phyloP scores from a whole-genome alignment of 2,888 invertebrate genomes.

The Drosophila cyrtoloma region DNA sequence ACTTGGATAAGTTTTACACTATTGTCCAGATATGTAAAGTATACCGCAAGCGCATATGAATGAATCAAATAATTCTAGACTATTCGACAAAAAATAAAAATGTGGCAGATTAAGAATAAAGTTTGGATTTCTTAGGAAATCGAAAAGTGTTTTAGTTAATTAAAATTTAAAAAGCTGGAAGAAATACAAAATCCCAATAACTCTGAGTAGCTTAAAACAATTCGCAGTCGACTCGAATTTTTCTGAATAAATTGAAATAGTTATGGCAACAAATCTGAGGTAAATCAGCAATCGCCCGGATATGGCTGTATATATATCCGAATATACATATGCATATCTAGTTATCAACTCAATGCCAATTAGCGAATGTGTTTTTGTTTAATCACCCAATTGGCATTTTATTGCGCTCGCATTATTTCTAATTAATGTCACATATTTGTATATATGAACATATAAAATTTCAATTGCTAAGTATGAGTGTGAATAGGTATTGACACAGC shows the following conservation, averaged over 20 bases:
- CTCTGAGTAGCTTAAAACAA: not conserved
- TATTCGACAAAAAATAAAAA: not conserved
- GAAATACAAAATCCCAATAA: no score
- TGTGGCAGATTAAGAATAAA: not conserved
- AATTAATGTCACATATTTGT: constrained; percentile 7
- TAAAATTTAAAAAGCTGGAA: no score
- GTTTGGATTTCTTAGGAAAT: not conserved
- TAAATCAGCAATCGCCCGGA: not conserved
- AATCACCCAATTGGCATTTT: constrained; percentile 13
- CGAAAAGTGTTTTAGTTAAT: not conserved
- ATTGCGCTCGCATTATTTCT: constrained; percentile 34
- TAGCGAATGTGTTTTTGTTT: not conserved
- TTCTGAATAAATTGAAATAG: not conserved
- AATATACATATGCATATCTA: not conserved
- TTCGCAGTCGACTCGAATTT: not conserved
- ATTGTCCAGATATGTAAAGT: not conserved
- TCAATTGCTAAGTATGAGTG: not conserved
- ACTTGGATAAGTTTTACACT: not conserved
- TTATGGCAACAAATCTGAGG: not conserved
- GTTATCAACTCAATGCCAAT: constrained; percentile 10
- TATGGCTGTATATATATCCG: not conserved
- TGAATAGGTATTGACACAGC: not conserved
- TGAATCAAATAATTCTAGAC: not conserved
- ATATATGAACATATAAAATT: not conserved
- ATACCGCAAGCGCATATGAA: not conserved